Evolutionary conservation across 2,888 invertebrate species (phyloP).

Genomic region (Pterostichus madidus): DNA sequence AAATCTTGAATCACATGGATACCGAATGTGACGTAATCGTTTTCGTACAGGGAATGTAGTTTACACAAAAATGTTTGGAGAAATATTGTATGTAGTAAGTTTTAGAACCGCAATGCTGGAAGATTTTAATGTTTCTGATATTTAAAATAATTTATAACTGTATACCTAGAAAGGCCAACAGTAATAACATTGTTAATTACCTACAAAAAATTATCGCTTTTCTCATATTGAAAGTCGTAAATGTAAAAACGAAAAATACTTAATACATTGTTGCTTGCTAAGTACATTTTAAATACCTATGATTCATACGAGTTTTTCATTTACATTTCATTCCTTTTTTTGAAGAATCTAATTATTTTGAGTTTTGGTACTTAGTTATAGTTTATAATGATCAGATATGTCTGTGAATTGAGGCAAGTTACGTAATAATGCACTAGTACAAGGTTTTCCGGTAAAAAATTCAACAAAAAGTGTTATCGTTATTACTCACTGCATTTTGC

Average conservation of each 20-base stretch:
- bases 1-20: too few relatives aligned
- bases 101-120: not conserved
- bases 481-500: conserved; percentile 42
- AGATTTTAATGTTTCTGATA: conserved; percentile 45
- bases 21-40: too few relatives aligned
- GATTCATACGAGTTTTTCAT: conserved; percentile 27
- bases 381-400: conserved; percentile 30
- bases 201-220: conserved; percentile 47
- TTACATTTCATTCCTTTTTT: conserved; percentile 1
- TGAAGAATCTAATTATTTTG: conserved; percentile 31
- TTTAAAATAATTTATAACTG: conserved; percentile 55
- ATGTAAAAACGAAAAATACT: conserved; percentile 44
- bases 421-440: conserved; percentile 27
- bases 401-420: conserved; percentile 8
- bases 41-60: too few relatives aligned
- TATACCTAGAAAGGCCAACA: conserved; percentile 32
- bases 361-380: conserved; percentile 19
- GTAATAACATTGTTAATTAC: conserved; percentile 53
- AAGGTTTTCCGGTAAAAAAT: conserved; percentile 35
- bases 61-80: too few relatives aligned
- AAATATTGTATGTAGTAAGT: too few relatives aligned
- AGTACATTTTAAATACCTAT: conserved; percentile 47
- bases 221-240: conserved; percentile 50
- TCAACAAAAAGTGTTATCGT: conserved; percentile 24
- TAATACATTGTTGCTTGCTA: conserved; percentile 35